These are phyloP conservation scores for Nephrotoma flavescens DNA, from an alignment of 2,888 invertebrate species.

Conservation along the genomic window DNA sequence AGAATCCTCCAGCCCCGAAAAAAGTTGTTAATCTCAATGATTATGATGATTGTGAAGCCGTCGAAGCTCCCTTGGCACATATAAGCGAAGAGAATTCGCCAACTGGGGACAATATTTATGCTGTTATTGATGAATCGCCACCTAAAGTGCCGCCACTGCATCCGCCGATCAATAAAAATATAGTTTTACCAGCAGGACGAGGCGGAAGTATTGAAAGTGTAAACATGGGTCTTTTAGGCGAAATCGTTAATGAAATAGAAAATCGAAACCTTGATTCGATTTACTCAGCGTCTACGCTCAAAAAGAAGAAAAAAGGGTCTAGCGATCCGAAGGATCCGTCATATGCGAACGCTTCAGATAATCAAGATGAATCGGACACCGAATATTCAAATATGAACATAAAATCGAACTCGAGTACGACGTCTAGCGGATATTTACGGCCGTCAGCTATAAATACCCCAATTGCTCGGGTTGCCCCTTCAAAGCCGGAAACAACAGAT, in stretches of 20 bases:
- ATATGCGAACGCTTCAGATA: conserved; percentile 44
- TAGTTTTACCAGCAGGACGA: conserved; percentile 32
- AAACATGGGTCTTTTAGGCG: conserved; percentile 64
- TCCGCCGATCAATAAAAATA: conserved; percentile 29
- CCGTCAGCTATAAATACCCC: conserved; percentile 54
- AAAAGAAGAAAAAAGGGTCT: conserved; percentile 39
- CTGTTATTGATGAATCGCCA: conserved; percentile 69
- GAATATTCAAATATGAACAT: conserved; percentile 43
- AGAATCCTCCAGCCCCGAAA: conserved; percentile 33
- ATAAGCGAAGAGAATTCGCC: conserved; percentile 45
- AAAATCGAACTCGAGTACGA: conserved; percentile 42
- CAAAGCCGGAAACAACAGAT: conserved; percentile 22
- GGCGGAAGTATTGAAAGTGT: conserved; percentile 41
- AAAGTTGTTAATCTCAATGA: conserved; percentile 31
- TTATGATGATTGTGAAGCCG: conserved; percentile 65
- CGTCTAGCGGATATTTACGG: conserved; percentile 58
- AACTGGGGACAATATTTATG: conserved; percentile 63
- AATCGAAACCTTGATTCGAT: conserved; percentile 75
- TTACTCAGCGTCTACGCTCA: conserved; percentile 62
- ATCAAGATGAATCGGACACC: conserved; percentile 42
- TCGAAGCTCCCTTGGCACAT: conserved; percentile 41
- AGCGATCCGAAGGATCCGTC: conserved; percentile 30
- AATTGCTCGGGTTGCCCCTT: conserved; percentile 30
- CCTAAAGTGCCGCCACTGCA: conserved; percentile 29
- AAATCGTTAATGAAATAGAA: conserved; percentile 79